Conservation (phyloP, 2,888 invertebrate genomes). For the Poecilobothrus nobilitatus region DNA sequence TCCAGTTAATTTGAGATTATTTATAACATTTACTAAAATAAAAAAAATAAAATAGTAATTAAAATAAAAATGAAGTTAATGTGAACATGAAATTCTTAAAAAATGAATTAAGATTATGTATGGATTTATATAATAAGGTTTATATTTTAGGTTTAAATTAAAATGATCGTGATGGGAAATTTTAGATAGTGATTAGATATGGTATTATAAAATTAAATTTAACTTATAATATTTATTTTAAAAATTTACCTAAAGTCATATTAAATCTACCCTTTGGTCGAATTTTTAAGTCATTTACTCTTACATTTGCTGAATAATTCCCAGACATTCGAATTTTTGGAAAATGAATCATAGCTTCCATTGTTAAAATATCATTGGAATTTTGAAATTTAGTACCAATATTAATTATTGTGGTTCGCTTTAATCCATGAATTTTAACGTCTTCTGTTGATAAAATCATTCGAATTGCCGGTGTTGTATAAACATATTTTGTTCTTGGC, state of each 20-base stretch:
- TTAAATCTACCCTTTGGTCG: not conserved
- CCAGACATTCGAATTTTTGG: not conserved
- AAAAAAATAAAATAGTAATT: not conserved
- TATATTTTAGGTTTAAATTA: too few relatives aligned
- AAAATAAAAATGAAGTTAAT: not conserved
- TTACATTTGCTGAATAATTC: not conserved
- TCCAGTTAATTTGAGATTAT: not conserved
- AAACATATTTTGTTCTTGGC: conserved; percentile 17
- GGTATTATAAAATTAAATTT: too few relatives aligned
- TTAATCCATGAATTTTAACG: not conserved
- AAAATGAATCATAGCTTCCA: conserved; percentile 38
- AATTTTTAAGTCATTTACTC: not conserved
- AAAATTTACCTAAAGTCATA: not conserved
- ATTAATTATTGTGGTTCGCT: not conserved
- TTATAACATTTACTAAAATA: not conserved
- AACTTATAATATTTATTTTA: too few relatives aligned
- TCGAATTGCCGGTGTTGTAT: conserved; percentile 15
- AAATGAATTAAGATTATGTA: too few relatives aligned
- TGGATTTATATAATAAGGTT: too few relatives aligned
- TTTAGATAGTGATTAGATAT: too few relatives aligned
- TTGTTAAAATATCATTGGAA: not conserved
- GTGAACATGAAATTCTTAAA: too few relatives aligned
- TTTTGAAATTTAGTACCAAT: not conserved
- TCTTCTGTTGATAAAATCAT: not conserved
- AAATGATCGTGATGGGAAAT: too few relatives aligned